Percentiles rank a stretch among this genome's conserved stretches.
phyloP scores from a whole-genome alignment of 1,140 invertebrate genomes.

The Lepidurus apus region DNA sequence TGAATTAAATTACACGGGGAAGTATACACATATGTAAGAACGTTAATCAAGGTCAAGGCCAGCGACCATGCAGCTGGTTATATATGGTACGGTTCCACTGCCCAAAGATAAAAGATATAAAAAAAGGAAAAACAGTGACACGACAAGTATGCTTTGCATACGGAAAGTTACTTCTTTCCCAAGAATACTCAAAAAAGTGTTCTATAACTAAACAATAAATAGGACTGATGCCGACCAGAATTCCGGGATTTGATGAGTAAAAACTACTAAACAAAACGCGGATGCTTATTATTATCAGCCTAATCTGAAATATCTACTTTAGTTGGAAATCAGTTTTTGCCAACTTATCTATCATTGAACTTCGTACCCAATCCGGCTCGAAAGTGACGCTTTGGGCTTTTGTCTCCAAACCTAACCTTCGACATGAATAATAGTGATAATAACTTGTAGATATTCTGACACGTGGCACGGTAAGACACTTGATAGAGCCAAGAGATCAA shows the following conservation, averaged over 20 bases:
- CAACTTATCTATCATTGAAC: neutral
- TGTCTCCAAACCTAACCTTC: neutral
- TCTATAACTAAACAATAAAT: too few species aligned
- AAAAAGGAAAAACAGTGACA: neutral
- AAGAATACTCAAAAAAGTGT: too few species aligned
- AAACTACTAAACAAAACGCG: neutral
- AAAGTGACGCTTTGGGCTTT: neutral
- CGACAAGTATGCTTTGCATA: neutral
- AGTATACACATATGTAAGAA: neutral
- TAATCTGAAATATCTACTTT: neutral
- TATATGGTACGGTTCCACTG: neutral
- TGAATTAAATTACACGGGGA: neutral
- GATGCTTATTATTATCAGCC: neutral
- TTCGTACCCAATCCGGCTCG: neutral
- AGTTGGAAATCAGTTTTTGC: neutral
- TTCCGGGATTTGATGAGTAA: too few species aligned
- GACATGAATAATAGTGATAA: neutral
- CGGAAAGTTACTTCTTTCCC: neutral
- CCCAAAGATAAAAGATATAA: neutral
- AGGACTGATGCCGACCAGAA: too few species aligned
- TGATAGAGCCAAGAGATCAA: neutral
- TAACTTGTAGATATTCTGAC: neutral
- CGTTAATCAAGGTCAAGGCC: conserved; percentile 5
- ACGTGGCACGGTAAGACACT: neutral
- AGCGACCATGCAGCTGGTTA: conserved; percentile 9